Evolutionary conservation across 1,140 invertebrate genomes (phyloP), one percentile per base, ranked within the genome.

Genomic region (Subanguina moxae): DNA sequence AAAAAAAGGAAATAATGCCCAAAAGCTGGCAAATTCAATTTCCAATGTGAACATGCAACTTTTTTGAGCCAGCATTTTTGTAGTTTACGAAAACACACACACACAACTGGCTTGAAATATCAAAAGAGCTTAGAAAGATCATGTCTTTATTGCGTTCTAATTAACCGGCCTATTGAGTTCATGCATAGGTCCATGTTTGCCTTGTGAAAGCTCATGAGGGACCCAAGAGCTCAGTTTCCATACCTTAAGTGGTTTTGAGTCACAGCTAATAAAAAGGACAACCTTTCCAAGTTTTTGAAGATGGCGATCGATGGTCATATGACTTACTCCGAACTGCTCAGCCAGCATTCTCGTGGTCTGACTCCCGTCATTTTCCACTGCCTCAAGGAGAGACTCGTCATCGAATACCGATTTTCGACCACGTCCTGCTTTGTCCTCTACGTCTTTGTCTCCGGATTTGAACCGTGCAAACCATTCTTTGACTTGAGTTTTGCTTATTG

Each of bases 241-340:
- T 28, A 56, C 52, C 32, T n/a, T n/a, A n/a, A n/a, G n/a, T n/a
- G n/a, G n/a, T n/a, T n/a, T n/a, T n/a, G n/a, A n/a, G n/a, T n/a
- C n/a, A n/a, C n/a, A n/a, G n/a, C n/a, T n/a, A n/a, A n/a, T n/a
- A n/a, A n/a, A n/a, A n/a, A n/a, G n/a, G n/a, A n/a, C n/a, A n/a
- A n/a, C n/a, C 45, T 56, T 56, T 13, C 52, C 52, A 3, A 56
- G 52, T 13, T 56, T 56, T 56, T 56, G 21, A 28, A 56, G 52
- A 28, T 28, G 52, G 28, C 52, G 52, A 56, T 5, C 52, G 13
- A 56, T 56, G 52, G 52, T 56, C 9, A 13, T 9, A 5, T 56
- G 52, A 13, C 13, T 13, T 9, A 56, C 52, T 3, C 28, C 28
- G 28, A 56, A 56, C 21, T 13, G 21, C 13, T 56, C 52, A 56